Conservation (phyloP, 1,140 invertebrate species). For the Formica selysi region DNA sequence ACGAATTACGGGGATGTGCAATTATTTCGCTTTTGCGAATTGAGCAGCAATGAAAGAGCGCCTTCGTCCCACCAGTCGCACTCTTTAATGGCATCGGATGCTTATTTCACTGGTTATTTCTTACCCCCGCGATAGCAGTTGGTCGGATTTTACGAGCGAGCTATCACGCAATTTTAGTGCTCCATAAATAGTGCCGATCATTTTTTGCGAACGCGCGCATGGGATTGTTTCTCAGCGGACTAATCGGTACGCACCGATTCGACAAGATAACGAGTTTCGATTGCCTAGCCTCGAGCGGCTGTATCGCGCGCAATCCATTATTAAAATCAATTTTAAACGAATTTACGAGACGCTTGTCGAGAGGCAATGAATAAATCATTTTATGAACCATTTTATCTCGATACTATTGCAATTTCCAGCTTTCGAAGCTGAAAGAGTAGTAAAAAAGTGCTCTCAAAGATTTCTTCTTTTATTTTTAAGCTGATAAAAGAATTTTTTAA, state of each 20-base stretch:
- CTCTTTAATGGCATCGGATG: slow-evolving; percentile 23
- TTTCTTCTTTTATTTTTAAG: not conserved
- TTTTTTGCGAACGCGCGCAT: slow-evolving; percentile 16
- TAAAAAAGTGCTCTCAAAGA: not conserved
- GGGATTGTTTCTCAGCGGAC: slow-evolving; percentile 14
- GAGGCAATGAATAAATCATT: not conserved
- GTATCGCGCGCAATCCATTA: not conserved
- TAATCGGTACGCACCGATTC: slow-evolving; percentile 14
- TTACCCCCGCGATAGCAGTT: not conserved
- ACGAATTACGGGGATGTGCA: slow-evolving; percentile 21
- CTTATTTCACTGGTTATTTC: slow-evolving; percentile 1
- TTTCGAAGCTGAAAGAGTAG: not conserved
- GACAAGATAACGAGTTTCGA: slow-evolving; percentile 15
- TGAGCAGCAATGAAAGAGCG: slow-evolving; percentile 5
- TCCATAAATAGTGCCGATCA: slow-evolving; percentile 42
- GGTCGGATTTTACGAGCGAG: slow-evolving; percentile 18
- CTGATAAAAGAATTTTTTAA: not conserved
- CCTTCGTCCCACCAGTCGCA: not conserved
- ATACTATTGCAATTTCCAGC: not conserved
- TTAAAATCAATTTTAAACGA: slow-evolving; percentile 28
- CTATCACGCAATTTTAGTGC: slow-evolving; percentile 25
- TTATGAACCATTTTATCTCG: slow-evolving; percentile 4
- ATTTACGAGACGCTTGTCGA: slow-evolving; percentile 2
- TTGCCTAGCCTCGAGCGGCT: not conserved
- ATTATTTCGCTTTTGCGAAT: slow-evolving; percentile 38